Conservation (phyloP, 2,797 vertebrate genomes). For the Hemibagrus guttatus region DNA sequence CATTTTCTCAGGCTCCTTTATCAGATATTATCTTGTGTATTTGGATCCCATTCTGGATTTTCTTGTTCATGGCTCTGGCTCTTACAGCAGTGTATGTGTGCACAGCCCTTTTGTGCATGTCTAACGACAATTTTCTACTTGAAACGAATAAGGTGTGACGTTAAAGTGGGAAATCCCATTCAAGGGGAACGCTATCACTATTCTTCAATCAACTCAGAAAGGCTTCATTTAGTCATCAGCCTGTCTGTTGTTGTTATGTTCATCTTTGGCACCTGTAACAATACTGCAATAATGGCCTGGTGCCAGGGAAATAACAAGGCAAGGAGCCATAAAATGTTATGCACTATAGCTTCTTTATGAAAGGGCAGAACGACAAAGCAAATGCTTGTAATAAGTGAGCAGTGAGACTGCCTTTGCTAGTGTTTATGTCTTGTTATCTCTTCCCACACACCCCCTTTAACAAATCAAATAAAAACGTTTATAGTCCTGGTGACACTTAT, state of each 20-base stretch:
- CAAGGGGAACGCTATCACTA: no score
- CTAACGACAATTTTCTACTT: not conserved
- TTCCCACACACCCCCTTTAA: constrained; percentile 4
- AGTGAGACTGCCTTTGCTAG: constrained; percentile 13
- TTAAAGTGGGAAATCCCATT: not conserved
- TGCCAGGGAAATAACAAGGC: constrained; percentile 46
- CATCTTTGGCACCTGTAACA: constrained; percentile 26
- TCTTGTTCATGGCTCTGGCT: not conserved
- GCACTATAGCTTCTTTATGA: constrained; percentile 34
- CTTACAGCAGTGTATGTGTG: not conserved
- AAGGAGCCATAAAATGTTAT: constrained; percentile 50
- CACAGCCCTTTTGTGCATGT: not conserved
- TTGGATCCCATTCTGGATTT: constrained; percentile 9
- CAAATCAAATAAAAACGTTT: constrained; percentile 38
- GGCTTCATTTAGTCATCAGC: not conserved
- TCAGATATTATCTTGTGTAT: not conserved
- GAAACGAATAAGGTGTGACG: not conserved
- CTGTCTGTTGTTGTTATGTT: constrained; percentile 30
- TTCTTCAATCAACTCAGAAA: constrained; percentile 20
- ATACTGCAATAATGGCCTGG: constrained; percentile 30
- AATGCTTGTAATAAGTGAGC: constrained; percentile 35
- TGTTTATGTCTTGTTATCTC: constrained; percentile 29
- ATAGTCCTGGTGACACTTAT: constrained; percentile 20
- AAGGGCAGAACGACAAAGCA: constrained; percentile 28
- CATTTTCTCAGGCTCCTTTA: not conserved